A percentile compares a stretch with the other conserved stretches of the same genome.
Conservation (phyloP, 2,797 vertebrate genomes). For the Rhadinocentrus ornatus region DNA sequence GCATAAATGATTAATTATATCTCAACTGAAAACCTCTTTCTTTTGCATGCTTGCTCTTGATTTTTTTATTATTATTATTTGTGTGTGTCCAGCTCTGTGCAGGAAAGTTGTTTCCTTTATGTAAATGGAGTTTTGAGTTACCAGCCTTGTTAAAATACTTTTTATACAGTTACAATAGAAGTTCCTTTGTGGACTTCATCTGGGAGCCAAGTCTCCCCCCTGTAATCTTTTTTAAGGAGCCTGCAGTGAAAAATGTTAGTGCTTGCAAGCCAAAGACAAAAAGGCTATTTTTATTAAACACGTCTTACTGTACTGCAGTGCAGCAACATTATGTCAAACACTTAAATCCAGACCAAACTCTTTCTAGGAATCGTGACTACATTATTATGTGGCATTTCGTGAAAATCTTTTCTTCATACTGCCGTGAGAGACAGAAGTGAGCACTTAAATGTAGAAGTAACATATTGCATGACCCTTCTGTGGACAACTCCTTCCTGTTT, state of each 20-base stretch:
- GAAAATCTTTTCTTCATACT: conserved; percentile 21
- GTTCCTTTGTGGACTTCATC: conserved; percentile 19
- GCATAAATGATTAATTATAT: conserved; percentile 21
- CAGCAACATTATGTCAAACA: conserved; percentile 38
- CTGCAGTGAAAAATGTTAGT: conserved; percentile 50
- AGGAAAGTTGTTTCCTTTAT: conserved; percentile 31
- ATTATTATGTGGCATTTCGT: conserved; percentile 37
- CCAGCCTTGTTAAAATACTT: conserved; percentile 29
- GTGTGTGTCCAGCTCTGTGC: not conserved
- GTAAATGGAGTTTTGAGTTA: conserved; percentile 37
- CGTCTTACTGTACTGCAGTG: conserved; percentile 49
- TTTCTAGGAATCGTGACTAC: conserved; percentile 31
- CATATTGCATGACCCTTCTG: not conserved
- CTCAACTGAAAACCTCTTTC: conserved; percentile 8
- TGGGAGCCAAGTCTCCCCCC: conserved; percentile 30
- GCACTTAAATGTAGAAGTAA: not conserved
- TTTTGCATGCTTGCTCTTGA: conserved; percentile 1
- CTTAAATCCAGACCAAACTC: conserved; percentile 15
- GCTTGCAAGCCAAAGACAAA: conserved; percentile 45
- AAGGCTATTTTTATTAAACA: conserved; percentile 52
- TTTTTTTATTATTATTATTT: not conserved
- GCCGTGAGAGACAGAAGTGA: conserved; percentile 3
- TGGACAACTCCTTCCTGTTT: not conserved
- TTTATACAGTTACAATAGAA: conserved; percentile 43
- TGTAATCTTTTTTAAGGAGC: conserved; percentile 54